Percentiles rank a stretch among this genome's conserved stretches.
Evolutionary conservation across 2,797 vertebrate genomes (phyloP).

Genomic region (Sebastolobus alascanus): DNA sequence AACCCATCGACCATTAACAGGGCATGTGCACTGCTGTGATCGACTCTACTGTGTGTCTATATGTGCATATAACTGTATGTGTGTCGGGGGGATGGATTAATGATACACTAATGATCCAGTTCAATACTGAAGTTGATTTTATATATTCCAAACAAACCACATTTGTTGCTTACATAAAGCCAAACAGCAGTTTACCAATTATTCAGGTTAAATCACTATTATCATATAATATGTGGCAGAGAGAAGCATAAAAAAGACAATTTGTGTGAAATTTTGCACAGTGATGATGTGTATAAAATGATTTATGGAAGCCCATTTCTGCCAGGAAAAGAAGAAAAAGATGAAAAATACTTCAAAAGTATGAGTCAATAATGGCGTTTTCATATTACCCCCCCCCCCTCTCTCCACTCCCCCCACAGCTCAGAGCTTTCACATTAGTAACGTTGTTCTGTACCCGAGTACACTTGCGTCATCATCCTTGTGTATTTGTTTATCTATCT

Average conservation of each 20-base stretch:
- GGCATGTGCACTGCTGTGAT: not conserved
- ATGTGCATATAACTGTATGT: not conserved
- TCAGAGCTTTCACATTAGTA: no score
- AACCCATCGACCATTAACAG: conserved; percentile 14
- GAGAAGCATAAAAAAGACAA: not conserved
- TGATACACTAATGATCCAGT: not conserved
- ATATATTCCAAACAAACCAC: not conserved
- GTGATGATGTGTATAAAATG: not conserved
- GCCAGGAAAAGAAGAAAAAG: not conserved
- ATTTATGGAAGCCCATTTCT: not conserved
- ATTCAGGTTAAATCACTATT: not conserved
- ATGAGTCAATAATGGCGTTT: no score
- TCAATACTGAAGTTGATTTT: not conserved
- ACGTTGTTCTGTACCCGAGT: no score
- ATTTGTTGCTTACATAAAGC: not conserved
- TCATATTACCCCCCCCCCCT: no score
- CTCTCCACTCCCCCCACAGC: no score
- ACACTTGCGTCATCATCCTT: no score
- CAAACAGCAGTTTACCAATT: not conserved
- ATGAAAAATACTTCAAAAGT: no score
- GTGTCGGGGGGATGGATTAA: not conserved
- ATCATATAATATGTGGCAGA: not conserved
- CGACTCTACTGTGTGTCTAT: not conserved
- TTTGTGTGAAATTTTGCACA: not conserved
- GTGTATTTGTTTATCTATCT: no score